Evolutionary conservation across 2,888 invertebrate genomes (phyloP).

Genomic region (Netelia virgata): DNA sequence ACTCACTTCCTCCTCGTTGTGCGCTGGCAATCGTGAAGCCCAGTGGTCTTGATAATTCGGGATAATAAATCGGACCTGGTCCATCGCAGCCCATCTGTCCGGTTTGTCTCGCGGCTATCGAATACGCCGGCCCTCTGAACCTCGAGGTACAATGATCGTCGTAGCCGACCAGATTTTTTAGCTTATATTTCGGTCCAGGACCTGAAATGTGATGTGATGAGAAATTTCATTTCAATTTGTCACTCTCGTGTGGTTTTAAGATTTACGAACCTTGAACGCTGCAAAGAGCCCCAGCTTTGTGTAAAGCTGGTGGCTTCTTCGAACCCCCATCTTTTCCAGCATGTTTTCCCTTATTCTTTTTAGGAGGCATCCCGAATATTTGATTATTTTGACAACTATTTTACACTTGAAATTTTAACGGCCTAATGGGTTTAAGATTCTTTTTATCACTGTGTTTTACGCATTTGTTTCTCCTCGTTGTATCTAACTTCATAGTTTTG

Average conservation of each 20-base stretch:
- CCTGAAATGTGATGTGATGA: slow-evolving; percentile 63
- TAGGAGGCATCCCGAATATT: slow-evolving; percentile 59
- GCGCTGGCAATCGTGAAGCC: slow-evolving; percentile 73
- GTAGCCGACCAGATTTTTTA: slow-evolving; percentile 88
- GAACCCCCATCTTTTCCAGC: slow-evolving; percentile 11
- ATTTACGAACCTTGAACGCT: slow-evolving; percentile 42
- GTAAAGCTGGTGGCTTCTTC: slow-evolving; percentile 55
- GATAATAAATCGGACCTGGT: slow-evolving; percentile 85
- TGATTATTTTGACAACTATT: slow-evolving; percentile 53
- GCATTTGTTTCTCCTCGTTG: slow-evolving; percentile 28
- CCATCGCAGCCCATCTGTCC: slow-evolving; percentile 73
- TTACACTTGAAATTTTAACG: slow-evolving; percentile 65
- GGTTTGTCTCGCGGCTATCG: slow-evolving; percentile 85
- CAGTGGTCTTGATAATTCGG: slow-evolving; percentile 76
- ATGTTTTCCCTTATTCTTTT: slow-evolving; percentile 54
- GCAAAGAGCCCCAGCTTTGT: slow-evolving; percentile 52
- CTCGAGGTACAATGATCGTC: slow-evolving; percentile 87
- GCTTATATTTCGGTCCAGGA: slow-evolving; percentile 88
- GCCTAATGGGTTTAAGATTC: slow-evolving; percentile 32
- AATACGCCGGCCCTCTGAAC: slow-evolving; percentile 88
- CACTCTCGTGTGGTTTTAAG: not conserved
- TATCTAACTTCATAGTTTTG: slow-evolving; percentile 43
- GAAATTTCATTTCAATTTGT: slow-evolving; percentile 11
- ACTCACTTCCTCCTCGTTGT: slow-evolving; percentile 61
- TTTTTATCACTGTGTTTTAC: slow-evolving; percentile 20